A percentile compares a stretch with the other conserved stretches of the same genome.
Conservation (phyloP, 2,797 vertebrate species). For the Anabas testudineus region DNA sequence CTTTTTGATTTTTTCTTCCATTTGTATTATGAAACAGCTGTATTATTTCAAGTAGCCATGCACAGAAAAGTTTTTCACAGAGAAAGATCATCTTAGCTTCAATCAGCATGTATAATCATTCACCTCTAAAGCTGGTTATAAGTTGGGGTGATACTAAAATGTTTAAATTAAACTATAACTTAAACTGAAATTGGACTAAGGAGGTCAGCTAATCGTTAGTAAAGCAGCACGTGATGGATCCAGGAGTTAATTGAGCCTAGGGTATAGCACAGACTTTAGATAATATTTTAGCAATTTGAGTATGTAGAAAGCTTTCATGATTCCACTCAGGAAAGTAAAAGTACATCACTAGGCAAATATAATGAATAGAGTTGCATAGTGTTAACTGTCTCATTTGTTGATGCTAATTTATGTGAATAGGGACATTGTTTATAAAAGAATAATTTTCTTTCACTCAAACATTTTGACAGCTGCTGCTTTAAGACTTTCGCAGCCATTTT, state of each 20-base stretch:
- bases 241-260: neutral
- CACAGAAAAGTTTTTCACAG: constrained; percentile 49
- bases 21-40: constrained; percentile 84
- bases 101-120: constrained; percentile 23
- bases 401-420: neutral
- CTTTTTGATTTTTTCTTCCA: constrained; percentile 82
- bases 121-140: constrained; percentile 23
- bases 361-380: neutral
- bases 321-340: constrained; percentile 11
- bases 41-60: constrained; percentile 78
- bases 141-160: constrained; percentile 37
- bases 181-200: constrained; percentile 24
- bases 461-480: constrained; percentile 18
- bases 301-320: neutral
- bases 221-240: constrained; percentile 1
- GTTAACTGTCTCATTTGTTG: neutral
- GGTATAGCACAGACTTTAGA: neutral
- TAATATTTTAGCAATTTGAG: constrained; percentile 18
- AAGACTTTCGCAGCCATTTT: constrained; percentile 9
- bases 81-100: constrained; percentile 33
- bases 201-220: constrained; percentile 27
- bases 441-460: constrained; percentile 5
- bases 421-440: neutral
- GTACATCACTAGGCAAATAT: neutral
- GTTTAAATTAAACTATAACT: constrained; percentile 27